Conservation (phyloP, 2,888 invertebrate species). For the Apocheima hispidaria region DNA sequence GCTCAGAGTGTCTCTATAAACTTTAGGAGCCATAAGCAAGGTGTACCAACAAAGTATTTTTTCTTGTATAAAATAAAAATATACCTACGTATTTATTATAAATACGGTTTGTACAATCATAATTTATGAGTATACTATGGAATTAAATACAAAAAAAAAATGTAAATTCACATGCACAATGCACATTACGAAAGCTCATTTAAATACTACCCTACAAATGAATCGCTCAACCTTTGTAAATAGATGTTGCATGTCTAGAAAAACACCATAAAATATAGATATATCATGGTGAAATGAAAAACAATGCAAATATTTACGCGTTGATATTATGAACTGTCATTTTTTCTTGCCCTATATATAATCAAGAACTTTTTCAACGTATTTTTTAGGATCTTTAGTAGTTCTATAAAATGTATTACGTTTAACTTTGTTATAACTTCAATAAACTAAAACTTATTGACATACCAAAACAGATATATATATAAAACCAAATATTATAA, state of each 20-base stretch:
- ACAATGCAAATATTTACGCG: constrained; percentile 55
- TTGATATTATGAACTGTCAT: constrained; percentile 5
- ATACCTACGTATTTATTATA: background rate
- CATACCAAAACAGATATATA: too few species aligned
- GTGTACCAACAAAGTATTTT: too few species aligned
- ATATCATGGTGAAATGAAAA: constrained; percentile 41
- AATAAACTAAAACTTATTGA: too few species aligned
- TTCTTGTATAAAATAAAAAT: too few species aligned
- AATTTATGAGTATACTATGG: too few species aligned
- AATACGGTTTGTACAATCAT: background rate
- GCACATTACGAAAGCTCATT: constrained; percentile 33
- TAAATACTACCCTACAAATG: constrained; percentile 41
- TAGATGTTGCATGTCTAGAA: constrained; percentile 51
- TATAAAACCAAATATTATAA: too few species aligned
- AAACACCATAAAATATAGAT: constrained; percentile 37
- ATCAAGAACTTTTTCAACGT: background rate
- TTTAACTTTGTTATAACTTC: too few species aligned
- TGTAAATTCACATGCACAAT: background rate
- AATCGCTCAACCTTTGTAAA: constrained; percentile 24
- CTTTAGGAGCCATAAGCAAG: too few species aligned
- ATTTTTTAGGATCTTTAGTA: too few species aligned
- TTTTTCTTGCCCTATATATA: constrained; percentile 2
- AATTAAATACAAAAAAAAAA: too few species aligned
- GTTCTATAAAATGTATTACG: too few species aligned
- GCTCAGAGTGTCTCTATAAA: background rate